Percentiles rank a stretch among this genome's conserved stretches.
These are phyloP conservation scores for Sorex maritimensis DNA, from an alignment of 2,797 vertebrate species.

Conservation along the genomic window DNA sequence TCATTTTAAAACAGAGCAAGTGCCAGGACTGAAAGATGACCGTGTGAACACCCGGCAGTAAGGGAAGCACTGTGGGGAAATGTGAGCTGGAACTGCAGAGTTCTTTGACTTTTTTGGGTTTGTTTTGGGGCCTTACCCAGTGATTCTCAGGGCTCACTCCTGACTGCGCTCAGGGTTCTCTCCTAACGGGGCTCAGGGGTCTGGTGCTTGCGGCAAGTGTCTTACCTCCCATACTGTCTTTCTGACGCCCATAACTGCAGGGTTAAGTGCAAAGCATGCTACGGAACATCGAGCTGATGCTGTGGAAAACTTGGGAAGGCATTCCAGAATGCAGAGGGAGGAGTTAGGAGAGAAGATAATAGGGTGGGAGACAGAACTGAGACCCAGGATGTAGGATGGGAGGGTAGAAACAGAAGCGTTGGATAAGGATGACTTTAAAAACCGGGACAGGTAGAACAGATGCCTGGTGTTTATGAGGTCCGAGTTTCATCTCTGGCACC, in stretches of 20 bases:
- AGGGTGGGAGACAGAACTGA: background rate
- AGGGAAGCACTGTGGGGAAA: conserved; percentile 35
- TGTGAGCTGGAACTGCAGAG: background rate
- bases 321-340: conserved; percentile 18
- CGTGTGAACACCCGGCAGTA: conserved; percentile 21
- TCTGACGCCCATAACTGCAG: background rate
- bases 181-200: too few species aligned
- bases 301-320: conserved; percentile 23
- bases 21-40: conserved; percentile 40
- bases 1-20: conserved; percentile 52
- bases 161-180: too few species aligned
- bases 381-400: background rate
- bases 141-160: too few species aligned
- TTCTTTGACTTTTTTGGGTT: too few species aligned
- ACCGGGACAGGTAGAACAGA: background rate
- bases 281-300: conserved; percentile 49
- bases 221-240: too few species aligned
- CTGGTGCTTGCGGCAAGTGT: too few species aligned
- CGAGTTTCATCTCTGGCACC: too few species aligned
- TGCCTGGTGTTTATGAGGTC: too few species aligned
- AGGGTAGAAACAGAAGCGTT: conserved; percentile 27
- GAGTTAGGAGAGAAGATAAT: background rate
- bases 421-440: conserved; percentile 39
- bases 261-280: conserved; percentile 37
- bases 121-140: too few species aligned